Percentiles rank a stretch among this genome's conserved stretches.
Conservation (phyloP, 2,888 invertebrate species). For the Tetranychus piercei region DNA sequence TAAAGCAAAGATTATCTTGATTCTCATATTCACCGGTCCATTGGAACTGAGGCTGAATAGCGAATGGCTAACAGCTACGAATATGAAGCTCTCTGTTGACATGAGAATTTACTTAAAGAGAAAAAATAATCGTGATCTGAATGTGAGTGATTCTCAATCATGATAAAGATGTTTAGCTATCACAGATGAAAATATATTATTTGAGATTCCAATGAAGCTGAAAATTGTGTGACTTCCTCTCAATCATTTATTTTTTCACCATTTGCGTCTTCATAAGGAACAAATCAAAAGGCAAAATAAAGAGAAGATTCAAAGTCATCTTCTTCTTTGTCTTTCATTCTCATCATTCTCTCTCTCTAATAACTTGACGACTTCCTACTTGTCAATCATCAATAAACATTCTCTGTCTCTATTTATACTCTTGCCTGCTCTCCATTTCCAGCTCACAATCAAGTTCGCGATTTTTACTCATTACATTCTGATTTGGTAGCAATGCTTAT, state of each 20-base stretch:
- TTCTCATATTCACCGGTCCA: neutral
- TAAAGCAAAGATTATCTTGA: neutral
- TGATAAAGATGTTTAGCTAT: neutral
- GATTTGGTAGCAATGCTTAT: neutral
- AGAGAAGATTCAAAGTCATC: neutral
- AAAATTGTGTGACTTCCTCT: slow-evolving; percentile 1
- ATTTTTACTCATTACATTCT: neutral
- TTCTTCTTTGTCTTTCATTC: neutral
- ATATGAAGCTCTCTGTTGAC: neutral
- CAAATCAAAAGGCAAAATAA: too few species aligned
- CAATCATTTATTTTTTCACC: neutral
- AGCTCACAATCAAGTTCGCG: neutral
- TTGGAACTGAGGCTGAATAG: neutral
- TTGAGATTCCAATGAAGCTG: neutral
- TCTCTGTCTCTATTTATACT: neutral
- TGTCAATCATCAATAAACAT: neutral
- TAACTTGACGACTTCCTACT: neutral
- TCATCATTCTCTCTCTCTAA: neutral
- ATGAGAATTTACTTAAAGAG: neutral
- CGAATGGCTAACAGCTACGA: neutral
- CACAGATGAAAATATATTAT: neutral
- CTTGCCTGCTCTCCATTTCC: neutral
- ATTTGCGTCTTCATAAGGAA: too few species aligned
- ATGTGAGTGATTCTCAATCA: neutral
- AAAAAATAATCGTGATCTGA: neutral